Evolutionary conservation across 2,113 vertebrate species (phyloP).

Genomic region (Psilopogon haemacephalus): DNA sequence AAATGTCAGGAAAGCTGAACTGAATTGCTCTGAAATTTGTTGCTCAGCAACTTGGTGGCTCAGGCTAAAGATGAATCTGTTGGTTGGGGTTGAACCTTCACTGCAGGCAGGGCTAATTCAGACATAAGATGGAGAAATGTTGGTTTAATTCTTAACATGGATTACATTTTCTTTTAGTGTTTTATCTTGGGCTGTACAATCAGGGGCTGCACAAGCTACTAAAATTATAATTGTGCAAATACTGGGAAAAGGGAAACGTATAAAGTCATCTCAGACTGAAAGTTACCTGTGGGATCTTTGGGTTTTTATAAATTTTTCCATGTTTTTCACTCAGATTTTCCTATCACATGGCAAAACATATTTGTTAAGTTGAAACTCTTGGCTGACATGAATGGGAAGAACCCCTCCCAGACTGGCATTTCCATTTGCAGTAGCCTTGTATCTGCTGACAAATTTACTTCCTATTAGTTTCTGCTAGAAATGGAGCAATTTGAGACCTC

Average conservation of each 20-base stretch:
- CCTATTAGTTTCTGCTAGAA: not conserved
- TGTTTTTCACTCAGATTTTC: not conserved
- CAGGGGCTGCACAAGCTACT: not conserved
- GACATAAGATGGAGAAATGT: not conserved
- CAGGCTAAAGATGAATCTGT: not conserved
- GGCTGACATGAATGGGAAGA: not conserved
- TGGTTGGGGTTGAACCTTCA: not conserved
- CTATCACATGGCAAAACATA: not conserved
- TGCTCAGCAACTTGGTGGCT: not conserved
- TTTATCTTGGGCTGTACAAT: not conserved
- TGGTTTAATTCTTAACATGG: not conserved
- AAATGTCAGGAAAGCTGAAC: not conserved
- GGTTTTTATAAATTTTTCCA: not conserved
- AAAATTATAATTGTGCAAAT: not conserved
- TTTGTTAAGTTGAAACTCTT: not conserved
- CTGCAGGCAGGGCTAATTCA: not conserved
- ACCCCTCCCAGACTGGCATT: not conserved
- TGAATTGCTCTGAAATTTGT: not conserved
- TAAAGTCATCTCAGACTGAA: not conserved
- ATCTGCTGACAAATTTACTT: not conserved
- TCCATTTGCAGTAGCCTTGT: not conserved
- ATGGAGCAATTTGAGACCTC: not conserved
- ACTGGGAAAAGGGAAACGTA: conserved; percentile 1
- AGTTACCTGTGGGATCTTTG: not conserved
- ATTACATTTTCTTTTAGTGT: not conserved